Evolutionary conservation across 2,888 invertebrate genomes (phyloP).

Genomic region (Stenoptilia bipunctidactyla): DNA sequence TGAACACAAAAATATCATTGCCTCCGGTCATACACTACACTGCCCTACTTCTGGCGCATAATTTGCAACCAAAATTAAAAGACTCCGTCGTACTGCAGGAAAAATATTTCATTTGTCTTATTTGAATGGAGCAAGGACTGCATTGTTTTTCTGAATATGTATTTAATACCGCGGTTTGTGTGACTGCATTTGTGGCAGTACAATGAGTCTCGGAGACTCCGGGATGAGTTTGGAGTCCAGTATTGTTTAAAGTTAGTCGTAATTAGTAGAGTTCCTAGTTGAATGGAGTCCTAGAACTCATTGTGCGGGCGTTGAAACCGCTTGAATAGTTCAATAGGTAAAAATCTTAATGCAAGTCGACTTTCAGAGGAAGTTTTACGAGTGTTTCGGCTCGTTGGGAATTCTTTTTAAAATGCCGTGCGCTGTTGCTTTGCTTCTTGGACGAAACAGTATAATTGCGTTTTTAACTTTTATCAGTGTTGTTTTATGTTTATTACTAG

Average conservation of each 20-base stretch:
- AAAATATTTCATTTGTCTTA: conserved; percentile 55
- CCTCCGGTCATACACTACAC: too few relatives aligned
- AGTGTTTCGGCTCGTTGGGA: not conserved
- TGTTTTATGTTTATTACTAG: too few relatives aligned
- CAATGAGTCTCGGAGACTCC: conserved; percentile 58
- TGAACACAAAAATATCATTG: too few relatives aligned
- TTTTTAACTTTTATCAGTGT: too few relatives aligned
- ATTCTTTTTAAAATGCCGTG: too few relatives aligned
- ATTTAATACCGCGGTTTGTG: conserved; percentile 54
- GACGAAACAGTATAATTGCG: too few relatives aligned
- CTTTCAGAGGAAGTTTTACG: too few relatives aligned
- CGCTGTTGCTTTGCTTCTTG: too few relatives aligned
- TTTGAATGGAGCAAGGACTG: conserved; percentile 53
- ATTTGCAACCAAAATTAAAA: conserved; percentile 1
- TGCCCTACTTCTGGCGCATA: not conserved
- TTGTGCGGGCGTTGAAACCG: conserved; percentile 32
- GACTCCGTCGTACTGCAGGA: conserved; percentile 20
- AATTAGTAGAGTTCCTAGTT: conserved; percentile 61
- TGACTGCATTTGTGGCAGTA: conserved; percentile 55
- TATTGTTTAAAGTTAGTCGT: conserved; percentile 70
- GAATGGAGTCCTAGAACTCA: conserved; percentile 60
- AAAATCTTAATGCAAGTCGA: conserved; percentile 9
- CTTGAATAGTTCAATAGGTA: conserved; percentile 18
- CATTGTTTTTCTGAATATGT: conserved; percentile 67
- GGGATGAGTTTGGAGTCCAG: conserved; percentile 66